Percentiles rank a stretch among this genome's conserved stretches.
phyloP scores from a whole-genome alignment of 2,113 vertebrate species.

The Cyanoramphus novaezelandiae region DNA sequence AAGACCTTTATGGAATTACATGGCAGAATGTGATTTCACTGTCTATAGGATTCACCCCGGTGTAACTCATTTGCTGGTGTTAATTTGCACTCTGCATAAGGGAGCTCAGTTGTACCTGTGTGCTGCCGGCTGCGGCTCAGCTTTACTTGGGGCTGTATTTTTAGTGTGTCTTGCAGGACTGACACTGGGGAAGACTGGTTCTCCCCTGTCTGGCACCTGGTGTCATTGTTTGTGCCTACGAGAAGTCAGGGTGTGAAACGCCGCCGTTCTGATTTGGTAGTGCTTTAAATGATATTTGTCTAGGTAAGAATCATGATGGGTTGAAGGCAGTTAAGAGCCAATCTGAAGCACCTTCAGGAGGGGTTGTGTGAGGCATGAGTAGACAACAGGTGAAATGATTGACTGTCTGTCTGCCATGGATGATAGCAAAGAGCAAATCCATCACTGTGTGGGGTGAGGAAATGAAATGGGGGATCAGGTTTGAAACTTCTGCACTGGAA shows the following conservation, averaged over 20 bases:
- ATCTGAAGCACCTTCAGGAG: neutral
- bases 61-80: neutral
- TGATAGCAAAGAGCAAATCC: neutral
- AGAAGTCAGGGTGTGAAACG: neutral
- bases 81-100: accelerated
- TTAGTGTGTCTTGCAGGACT: neutral
- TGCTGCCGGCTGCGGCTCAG: neutral
- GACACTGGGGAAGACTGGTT: neutral
- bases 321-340: neutral
- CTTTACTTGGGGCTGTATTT: neutral
- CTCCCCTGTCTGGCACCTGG: neutral
- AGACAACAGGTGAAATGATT: neutral
- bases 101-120: neutral
- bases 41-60: accelerated
- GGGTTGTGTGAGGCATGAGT: neutral
- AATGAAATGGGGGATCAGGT: neutral
- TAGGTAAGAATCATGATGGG: neutral
- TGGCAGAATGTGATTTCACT: neutral
- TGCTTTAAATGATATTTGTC: neutral
- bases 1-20: neutral
- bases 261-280: neutral
- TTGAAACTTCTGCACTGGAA: neutral
- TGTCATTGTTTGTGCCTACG: accelerated
- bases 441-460: neutral
- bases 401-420: neutral